phyloP scores from a whole-genome alignment of 92 coral and sea anemone genomes.

The Paragorgia papillata region DNA sequence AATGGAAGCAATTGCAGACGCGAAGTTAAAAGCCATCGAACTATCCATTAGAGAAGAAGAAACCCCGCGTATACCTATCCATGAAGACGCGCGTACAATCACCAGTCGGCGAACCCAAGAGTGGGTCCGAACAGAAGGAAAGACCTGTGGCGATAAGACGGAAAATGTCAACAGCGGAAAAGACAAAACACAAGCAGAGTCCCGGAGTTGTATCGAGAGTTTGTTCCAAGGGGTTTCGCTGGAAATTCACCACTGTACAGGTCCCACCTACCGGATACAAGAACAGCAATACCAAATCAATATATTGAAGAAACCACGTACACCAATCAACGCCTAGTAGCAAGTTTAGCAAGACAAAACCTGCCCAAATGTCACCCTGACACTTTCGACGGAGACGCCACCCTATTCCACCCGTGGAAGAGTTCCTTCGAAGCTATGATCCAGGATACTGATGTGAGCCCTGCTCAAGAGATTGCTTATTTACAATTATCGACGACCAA shows the following conservation, averaged over 20 bases:
- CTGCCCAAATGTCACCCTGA: too few species aligned
- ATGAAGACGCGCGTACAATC: neutral
- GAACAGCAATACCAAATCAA: neutral
- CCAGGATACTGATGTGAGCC: neutral
- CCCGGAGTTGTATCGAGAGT: too few species aligned
- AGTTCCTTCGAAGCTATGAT: neutral
- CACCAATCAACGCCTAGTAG: conserved; percentile 30
- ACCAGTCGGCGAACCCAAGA: too few species aligned
- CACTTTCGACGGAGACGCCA: conserved; percentile 46
- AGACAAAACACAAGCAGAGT: too few species aligned
- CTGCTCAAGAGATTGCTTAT: conserved; percentile 12
- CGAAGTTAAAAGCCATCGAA: conserved; percentile 48
- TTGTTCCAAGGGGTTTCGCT: neutral
- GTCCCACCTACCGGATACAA: neutral
- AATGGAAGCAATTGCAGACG: conserved; percentile 47
- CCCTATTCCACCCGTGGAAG: conserved; percentile 9
- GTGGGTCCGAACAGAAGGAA: neutral
- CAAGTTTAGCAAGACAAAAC: conserved; percentile 31
- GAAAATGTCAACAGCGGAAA: too few species aligned
- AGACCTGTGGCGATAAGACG: too few species aligned
- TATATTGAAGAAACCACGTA: conserved; percentile 1
- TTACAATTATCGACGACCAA: conserved; percentile 45
- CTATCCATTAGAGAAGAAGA: conserved; percentile 36
- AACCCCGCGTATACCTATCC: neutral
- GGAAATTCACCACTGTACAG: neutral